These are phyloP conservation scores for Macrobrachium rosenbergii DNA, from an alignment of 1,140 invertebrate species.

Conservation along the genomic window DNA sequence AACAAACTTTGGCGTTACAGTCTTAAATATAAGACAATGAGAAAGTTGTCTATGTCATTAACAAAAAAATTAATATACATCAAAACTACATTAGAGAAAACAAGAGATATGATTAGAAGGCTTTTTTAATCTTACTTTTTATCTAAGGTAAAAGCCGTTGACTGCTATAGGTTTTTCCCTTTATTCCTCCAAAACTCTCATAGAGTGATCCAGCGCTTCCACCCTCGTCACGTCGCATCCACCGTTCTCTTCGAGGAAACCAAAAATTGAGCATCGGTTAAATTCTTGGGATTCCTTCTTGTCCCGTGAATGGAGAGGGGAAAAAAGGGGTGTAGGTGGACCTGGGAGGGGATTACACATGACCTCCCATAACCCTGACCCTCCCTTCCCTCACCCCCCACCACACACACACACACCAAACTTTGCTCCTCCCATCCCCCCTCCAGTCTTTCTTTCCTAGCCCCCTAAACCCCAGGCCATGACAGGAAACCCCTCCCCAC, in stretches of 20 bases:
- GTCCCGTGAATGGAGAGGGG: conserved; percentile 20
- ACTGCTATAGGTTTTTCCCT: too few relatives aligned
- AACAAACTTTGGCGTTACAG: too few relatives aligned
- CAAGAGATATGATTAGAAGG: too few relatives aligned
- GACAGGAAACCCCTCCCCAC: not conserved
- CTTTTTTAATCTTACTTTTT: too few relatives aligned
- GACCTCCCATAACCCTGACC: not conserved
- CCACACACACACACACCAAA: not conserved
- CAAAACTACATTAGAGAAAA: too few relatives aligned
- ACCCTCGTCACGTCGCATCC: conserved; percentile 41
- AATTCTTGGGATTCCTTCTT: conserved; percentile 46
- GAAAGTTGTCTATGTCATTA: too few relatives aligned
- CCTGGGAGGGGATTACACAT: conserved; percentile 48
- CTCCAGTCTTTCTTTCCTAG: not conserved
- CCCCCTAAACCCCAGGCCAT: not conserved
- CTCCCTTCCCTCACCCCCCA: not conserved
- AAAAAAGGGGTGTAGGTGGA: conserved; percentile 18
- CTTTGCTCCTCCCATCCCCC: not conserved
- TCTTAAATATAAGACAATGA: too few relatives aligned
- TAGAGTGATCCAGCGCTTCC: too few relatives aligned
- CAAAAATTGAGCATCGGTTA: conserved; percentile 39
- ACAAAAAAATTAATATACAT: too few relatives aligned
- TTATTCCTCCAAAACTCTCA: too few relatives aligned
- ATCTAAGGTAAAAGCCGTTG: too few relatives aligned
- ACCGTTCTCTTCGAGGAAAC: conserved; percentile 17